Percentiles rank a stretch among this genome's conserved stretches.
Evolutionary conservation across 2,113 vertebrate genomes (phyloP).

Genomic region (Saguinus midas): DNA sequence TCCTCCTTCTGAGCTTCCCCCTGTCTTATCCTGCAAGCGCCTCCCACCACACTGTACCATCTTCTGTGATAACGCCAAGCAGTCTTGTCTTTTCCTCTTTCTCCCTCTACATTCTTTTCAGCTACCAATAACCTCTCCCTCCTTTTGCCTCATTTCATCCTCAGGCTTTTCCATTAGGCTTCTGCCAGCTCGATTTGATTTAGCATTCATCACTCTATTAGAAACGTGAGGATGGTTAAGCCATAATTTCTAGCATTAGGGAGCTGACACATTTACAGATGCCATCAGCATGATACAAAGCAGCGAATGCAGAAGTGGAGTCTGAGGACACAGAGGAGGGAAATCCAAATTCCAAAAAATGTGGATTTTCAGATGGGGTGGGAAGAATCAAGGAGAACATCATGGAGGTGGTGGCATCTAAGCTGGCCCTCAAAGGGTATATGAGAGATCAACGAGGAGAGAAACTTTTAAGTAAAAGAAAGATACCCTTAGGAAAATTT

Average conservation of each 20-base stretch:
- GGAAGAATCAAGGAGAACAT: background rate
- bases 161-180: background rate
- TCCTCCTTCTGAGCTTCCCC: no score
- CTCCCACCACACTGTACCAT: accelerated
- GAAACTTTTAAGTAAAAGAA: background rate
- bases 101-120: background rate
- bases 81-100: background rate
- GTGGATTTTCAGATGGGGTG: background rate
- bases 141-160: background rate
- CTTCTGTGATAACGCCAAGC: background rate
- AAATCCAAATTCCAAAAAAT: background rate
- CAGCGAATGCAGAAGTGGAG: background rate
- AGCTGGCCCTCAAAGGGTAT: background rate
- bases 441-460: background rate
- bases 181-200: background rate
- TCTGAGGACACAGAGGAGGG: background rate
- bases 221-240: background rate
- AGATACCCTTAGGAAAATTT: background rate
- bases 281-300: background rate
- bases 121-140: background rate
- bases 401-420: background rate
- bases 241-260: background rate
- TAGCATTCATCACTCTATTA: background rate
- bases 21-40: background rate
- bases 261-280: background rate